Evolutionary conservation across 2,113 vertebrate species (phyloP).

Genomic region (Ariopsis seemanni): DNA sequence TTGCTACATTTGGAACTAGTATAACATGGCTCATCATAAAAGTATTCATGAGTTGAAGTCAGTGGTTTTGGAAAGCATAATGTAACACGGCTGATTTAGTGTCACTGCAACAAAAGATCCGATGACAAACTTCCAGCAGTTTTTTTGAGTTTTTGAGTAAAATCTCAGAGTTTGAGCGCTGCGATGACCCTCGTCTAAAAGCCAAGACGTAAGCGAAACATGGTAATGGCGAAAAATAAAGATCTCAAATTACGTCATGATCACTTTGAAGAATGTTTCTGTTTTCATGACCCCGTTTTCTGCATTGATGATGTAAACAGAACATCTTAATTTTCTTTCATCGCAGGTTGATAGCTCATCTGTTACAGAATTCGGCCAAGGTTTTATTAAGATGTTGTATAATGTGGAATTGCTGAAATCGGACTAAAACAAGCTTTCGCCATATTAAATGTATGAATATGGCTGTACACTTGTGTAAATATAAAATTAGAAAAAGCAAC

Average conservation of each 20-base stretch:
- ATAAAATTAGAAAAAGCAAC: conserved; percentile 12
- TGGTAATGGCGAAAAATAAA: background rate
- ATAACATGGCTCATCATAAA: background rate
- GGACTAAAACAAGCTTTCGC: background rate
- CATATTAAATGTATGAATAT: background rate
- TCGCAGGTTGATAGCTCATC: background rate
- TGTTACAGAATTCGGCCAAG: background rate
- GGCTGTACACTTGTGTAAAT: background rate
- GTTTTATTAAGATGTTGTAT: background rate
- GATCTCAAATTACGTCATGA: background rate
- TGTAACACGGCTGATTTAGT: background rate
- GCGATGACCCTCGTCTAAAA: background rate
- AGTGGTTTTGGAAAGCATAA: background rate
- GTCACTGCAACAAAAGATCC: background rate
- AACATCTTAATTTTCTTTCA: background rate
- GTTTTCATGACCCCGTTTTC: background rate
- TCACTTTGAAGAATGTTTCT: background rate
- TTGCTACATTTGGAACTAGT: background rate
- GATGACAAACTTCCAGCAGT: background rate
- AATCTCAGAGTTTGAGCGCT: background rate
- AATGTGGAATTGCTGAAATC: background rate
- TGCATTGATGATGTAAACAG: background rate
- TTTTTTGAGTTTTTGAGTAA: background rate
- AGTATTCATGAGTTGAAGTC: background rate
- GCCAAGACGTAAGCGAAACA: background rate